A percentile compares a stretch with the other conserved stretches of the same genome.
Conservation (phyloP, 2,888 invertebrate genomes). For the Frankliniella fusca region DNA sequence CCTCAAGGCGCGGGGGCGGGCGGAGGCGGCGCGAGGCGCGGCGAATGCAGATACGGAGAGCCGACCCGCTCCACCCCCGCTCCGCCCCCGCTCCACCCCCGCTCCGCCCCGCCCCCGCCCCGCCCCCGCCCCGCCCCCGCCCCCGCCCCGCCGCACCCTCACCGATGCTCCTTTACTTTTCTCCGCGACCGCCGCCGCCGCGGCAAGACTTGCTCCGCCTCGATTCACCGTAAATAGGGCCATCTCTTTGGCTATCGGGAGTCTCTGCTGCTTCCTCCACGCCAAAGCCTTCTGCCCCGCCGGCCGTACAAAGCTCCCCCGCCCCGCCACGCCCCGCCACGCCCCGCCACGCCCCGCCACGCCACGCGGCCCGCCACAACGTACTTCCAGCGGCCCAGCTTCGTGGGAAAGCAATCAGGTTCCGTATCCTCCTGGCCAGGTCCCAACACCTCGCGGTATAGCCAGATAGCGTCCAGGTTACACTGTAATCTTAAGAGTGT, state of each 20-base stretch:
- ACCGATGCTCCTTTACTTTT: too few species aligned
- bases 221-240: constrained; percentile 22
- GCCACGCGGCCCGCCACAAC: not conserved
- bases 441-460: too few species aligned
- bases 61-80: not conserved
- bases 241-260: constrained; percentile 20
- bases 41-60: not conserved
- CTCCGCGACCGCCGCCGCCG: too few species aligned
- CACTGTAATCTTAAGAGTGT: too few species aligned
- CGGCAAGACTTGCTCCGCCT: not conserved
- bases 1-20: not conserved
- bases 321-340: not conserved
- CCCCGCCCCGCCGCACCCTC: too few species aligned
- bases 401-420: not conserved
- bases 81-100: not conserved
- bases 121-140: too few species aligned
- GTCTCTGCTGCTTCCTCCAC: not conserved
- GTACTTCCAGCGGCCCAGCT: not conserved
- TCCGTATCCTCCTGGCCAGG: too few species aligned
- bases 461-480: too few species aligned
- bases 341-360: not conserved
- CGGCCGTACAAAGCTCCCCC: not conserved
- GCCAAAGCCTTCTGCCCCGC: not conserved
- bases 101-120: too few species aligned
- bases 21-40: not conserved